Conservation (phyloP, 2,888 invertebrate species). For the Agrotis exclamationis region DNA sequence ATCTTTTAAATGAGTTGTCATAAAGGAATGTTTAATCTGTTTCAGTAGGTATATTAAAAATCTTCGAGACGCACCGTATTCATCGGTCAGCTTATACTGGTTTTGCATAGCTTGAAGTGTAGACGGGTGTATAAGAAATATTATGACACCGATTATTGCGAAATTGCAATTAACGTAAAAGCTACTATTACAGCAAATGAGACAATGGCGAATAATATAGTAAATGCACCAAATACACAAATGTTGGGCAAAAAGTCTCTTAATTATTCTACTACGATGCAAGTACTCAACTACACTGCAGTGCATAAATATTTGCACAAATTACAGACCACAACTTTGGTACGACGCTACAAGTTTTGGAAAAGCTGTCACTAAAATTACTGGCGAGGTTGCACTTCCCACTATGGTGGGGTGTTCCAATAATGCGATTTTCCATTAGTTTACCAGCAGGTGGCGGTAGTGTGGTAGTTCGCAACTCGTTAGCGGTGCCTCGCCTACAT, state of each 20-base stretch:
- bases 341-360: constrained; percentile 19
- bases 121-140: too few relatives aligned
- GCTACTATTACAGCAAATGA: not conserved
- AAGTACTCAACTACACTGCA: constrained; percentile 9
- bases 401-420: constrained; percentile 62
- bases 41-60: constrained; percentile 26
- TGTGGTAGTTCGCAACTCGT: constrained; percentile 71
- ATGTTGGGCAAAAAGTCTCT: not conserved
- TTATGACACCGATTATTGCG: too few relatives aligned
- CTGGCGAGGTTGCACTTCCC: constrained; percentile 41
- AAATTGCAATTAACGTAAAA: too few relatives aligned
- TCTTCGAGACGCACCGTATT: not conserved
- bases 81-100: too few relatives aligned
- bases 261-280: constrained; percentile 8
- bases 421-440: constrained; percentile 72
- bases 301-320: constrained; percentile 34
- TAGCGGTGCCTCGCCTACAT: constrained; percentile 66
- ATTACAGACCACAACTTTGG: constrained; percentile 45
- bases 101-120: too few relatives aligned
- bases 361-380: constrained; percentile 53
- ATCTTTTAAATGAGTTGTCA: constrained; percentile 2
- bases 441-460: constrained; percentile 67
- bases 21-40: constrained; percentile 19
- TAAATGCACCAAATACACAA: not conserved
- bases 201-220: not conserved